Base-by-base conservation (phyloP, 1,140 invertebrate species). In the Drosophila santomea region DNA sequence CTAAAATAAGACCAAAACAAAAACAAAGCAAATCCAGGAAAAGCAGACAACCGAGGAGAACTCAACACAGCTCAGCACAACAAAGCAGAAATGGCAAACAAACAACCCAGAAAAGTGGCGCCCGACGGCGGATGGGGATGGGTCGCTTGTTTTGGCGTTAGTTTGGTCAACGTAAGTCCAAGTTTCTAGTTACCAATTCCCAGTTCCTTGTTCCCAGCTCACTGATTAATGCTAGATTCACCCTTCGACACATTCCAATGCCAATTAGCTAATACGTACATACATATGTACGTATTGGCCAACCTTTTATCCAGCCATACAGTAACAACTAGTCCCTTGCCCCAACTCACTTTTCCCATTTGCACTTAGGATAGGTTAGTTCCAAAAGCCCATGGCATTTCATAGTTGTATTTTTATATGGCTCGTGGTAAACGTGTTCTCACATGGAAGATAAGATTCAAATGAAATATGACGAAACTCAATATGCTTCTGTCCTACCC, bases 101-200 rank as follows among this genome's bases (percentile, higher is more conserved):
- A 86, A 55, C 90, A 84, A 59, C 91, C 91, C 55, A 91, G 79
- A 79, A 92, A 92, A 83, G 91, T 92, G 25, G 91, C 91, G 23
- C 91, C 91, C 59, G 91, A 92, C 75, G 91, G 91, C 47, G 96
- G 96, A 47, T 97, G 96, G 95, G 96, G 96, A 35, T 97, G 96
- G 96, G 94, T 96, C 91, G 95, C 96, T 41, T 96, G 96, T 64
- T 93, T 97, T 44, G 96, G 96, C 71, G 95, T 96, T 68, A 96
- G 96, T 91, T 93, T 96, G 81, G 95, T 96, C 77, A 96, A 96
- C 93, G 96, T 96, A 93, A 95, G 95, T 95, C 68, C 25, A 28
- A 14, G 1, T 39, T 39, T 5, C 14, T 12, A 39, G 8, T 32
- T 32, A 7, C 8, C 8, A 38, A 0, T 38, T 38, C 2, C 14